These are phyloP conservation scores for Hippocampus abdominalis DNA, from an alignment of 2,113 vertebrate species.

Conservation along the genomic window DNA sequence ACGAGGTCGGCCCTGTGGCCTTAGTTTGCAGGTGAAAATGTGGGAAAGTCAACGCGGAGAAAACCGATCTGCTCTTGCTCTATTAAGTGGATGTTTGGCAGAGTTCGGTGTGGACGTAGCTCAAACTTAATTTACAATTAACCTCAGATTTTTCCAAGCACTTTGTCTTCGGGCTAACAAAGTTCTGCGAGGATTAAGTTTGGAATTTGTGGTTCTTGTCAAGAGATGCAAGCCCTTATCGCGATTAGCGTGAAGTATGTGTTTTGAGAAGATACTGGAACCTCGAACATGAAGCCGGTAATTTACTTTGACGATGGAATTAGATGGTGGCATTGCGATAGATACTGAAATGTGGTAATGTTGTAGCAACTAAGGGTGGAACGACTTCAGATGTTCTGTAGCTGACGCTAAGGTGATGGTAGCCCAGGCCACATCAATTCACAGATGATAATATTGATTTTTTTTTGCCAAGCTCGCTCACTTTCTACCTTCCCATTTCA, in stretches of 20 bases:
- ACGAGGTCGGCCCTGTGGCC: not conserved
- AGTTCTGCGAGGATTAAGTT: not conserved
- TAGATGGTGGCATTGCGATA: not conserved
- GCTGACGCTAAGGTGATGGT: no score
- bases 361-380: no score
- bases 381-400: no score
- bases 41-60: constrained; percentile 12
- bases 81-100: constrained; percentile 27
- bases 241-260: not conserved
- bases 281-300: not conserved
- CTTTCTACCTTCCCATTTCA: no score
- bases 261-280: not conserved
- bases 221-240: not conserved
- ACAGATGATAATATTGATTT: no score
- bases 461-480: no score
- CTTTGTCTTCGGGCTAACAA: not conserved
- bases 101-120: constrained; percentile 6
- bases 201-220: not conserved
- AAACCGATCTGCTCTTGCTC: constrained; percentile 24
- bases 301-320: not conserved
- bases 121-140: constrained; percentile 2
- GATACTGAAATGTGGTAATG: not conserved
- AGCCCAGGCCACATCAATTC: no score
- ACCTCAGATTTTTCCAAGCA: not conserved
- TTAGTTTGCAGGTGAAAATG: constrained; percentile 18